Base-by-base conservation (phyloP, 2,888 invertebrate species). In the Magallana nippona region DNA sequence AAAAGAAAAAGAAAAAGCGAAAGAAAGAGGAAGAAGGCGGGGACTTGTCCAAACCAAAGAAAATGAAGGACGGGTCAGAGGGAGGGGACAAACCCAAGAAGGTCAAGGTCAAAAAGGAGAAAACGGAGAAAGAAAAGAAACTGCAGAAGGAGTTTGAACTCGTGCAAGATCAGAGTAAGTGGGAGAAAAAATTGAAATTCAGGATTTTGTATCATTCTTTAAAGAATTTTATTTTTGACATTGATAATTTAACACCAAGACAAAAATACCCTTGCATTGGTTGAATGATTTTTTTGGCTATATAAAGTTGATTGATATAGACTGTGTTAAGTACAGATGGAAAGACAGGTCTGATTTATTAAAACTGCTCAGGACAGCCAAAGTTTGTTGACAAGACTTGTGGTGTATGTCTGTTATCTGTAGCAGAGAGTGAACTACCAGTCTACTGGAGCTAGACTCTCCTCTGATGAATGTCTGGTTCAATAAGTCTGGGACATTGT, bases 1-100 rank as follows among this genome's bases (percentile, higher is more conserved):
- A 91, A 78, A 90, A 90, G 80, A 91, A 88, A 84, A 90, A 87
- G 71, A 88, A 88, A 79, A 89, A 88, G 82, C 90, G 88, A 83
- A 90, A 89, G 84, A 89, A 87, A 84, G 85, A 86, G n/a, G 87
- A 87, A 2, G 85, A 85, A 10, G 80, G 85, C 1, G 57, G 44
- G 10, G 85, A 83, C 19, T 58, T 85, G 11, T 79, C 83, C 13
- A 85, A 84, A 81, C 84, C 87, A 55, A 90, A 90, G 86, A 89
- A 87, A 83, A 84, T 87, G 60, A 90, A 89, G 80, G 85, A 87
- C 22, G 79, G 88, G 84, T 55, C 84, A 62, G 84, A 86, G 27
- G 56, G 56, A 10, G 81, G 78, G 78, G 82, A 84, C 11, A 89
- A 87, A 83, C 86, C 87, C 44, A 89, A 88, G 71, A 89, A 89